Conservation (phyloP, 2,797 vertebrate species). For the Clarias pachynema region DNA sequence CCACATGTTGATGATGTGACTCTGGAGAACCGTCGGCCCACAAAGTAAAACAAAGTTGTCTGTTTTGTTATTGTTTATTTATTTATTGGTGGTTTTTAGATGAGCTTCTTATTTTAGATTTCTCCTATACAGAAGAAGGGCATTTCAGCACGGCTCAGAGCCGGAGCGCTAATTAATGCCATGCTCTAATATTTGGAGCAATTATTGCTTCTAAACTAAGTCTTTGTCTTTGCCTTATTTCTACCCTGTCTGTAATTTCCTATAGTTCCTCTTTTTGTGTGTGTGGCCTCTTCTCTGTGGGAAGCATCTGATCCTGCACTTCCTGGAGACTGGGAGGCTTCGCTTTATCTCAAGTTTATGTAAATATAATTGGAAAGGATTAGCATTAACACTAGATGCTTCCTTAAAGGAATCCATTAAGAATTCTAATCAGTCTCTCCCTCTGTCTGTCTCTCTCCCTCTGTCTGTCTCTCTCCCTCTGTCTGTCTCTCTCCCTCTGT, state of each 20-base stretch:
- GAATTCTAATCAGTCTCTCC: conserved; percentile 1
- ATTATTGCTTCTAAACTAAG: conserved; percentile 63
- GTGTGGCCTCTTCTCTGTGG: conserved; percentile 58
- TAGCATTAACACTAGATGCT: conserved; percentile 16
- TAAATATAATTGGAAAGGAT: conserved; percentile 23
- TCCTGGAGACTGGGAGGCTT: conserved; percentile 55
- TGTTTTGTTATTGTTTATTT: background rate
- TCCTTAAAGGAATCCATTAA: conserved; percentile 33
- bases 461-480: background rate
- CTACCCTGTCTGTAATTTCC: conserved; percentile 68
- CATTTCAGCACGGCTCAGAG: background rate
- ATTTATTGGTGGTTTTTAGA: conserved; percentile 3
- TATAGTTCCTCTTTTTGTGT: conserved; percentile 69
- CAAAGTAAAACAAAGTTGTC: background rate
- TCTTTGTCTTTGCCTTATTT: conserved; percentile 72
- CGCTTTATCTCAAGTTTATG: conserved; percentile 53
- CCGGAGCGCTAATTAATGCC: background rate
- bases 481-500: background rate
- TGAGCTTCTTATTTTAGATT: background rate
- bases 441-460: background rate
- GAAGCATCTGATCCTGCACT: conserved; percentile 60
- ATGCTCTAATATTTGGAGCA: conserved; percentile 27
- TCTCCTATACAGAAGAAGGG: background rate
- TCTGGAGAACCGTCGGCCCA: conserved; percentile 16
- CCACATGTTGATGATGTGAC: conserved; percentile 37